These are phyloP conservation scores for Peromyscus californicus DNA, from an alignment of 2,113 vertebrate species.

Conservation along the genomic window DNA sequence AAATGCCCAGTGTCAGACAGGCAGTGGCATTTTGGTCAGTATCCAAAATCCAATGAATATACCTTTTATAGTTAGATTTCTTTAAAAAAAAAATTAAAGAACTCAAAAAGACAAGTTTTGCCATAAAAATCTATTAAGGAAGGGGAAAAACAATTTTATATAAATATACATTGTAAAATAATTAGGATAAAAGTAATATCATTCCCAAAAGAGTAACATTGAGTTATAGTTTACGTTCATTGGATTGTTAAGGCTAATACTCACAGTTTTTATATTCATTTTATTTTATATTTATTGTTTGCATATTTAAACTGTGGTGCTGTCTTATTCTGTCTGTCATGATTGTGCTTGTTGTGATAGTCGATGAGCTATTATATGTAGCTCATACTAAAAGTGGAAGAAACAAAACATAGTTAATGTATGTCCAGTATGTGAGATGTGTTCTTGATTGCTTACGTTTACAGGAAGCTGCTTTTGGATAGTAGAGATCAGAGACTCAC, in stretches of 20 bases:
- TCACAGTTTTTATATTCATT: background rate
- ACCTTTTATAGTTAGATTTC: background rate
- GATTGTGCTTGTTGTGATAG: background rate
- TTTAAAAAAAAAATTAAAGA: background rate
- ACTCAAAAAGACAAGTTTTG: background rate
- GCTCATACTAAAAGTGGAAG: background rate
- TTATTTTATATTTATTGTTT: background rate
- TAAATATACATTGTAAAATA: background rate
- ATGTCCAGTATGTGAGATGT: background rate
- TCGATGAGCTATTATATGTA: background rate
- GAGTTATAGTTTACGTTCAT: background rate
- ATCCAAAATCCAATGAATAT: background rate
- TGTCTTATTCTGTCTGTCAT: background rate
- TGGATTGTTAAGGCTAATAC: background rate
- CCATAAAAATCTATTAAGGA: background rate
- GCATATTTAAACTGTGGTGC: background rate
- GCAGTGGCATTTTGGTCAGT: background rate
- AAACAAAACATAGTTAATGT: background rate
- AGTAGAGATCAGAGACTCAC: background rate
- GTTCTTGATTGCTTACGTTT: background rate
- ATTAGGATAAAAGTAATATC: background rate
- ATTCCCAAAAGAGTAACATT: background rate
- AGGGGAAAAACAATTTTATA: background rate
- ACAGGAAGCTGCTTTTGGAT: background rate
- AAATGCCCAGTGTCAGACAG: background rate